Evolutionary conservation across 2,113 vertebrate genomes (phyloP).

Genomic region (Engraulis encrasicolus): DNA sequence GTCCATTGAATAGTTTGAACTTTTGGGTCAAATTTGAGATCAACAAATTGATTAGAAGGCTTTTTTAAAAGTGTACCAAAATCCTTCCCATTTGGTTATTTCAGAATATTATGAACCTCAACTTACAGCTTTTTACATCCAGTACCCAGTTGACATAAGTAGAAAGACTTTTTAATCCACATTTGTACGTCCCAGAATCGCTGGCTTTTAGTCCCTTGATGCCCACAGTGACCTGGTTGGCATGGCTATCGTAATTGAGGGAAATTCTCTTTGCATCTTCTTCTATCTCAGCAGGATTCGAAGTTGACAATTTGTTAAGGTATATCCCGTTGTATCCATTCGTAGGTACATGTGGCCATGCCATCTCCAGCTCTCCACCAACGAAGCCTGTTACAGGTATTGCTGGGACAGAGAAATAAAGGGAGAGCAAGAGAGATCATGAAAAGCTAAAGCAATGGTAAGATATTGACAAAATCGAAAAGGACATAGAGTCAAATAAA

Average conservation of each 20-base stretch:
- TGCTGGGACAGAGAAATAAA: not conserved
- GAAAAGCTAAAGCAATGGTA: too few relatives aligned
- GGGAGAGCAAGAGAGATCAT: too few relatives aligned
- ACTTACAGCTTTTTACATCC: not conserved
- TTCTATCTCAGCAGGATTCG: not conserved
- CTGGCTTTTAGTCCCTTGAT: constrained; percentile 26
- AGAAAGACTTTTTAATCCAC: not conserved
- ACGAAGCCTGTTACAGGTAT: not conserved
- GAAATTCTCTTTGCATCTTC: constrained; percentile 16
- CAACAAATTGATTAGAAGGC: too few relatives aligned
- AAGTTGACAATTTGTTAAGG: not conserved
- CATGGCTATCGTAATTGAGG: not conserved
- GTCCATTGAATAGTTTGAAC: too few relatives aligned
- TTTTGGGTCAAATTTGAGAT: too few relatives aligned
- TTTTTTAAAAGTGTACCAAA: too few relatives aligned
- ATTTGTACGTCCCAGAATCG: constrained; percentile 43
- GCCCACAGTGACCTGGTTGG: constrained; percentile 28
- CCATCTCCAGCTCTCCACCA: not conserved
- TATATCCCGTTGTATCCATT: not conserved
- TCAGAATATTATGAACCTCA: accelerated
- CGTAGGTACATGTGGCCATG: not conserved
- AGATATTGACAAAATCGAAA: too few relatives aligned
- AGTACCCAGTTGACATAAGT: not conserved
- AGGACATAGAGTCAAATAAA: too few relatives aligned
- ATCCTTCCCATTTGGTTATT: too few relatives aligned